A percentile compares a stretch with the other conserved stretches of the same genome.
Evolutionary conservation across 2,113 vertebrate genomes (phyloP).

Genomic region (Dolichotis patagonum): DNA sequence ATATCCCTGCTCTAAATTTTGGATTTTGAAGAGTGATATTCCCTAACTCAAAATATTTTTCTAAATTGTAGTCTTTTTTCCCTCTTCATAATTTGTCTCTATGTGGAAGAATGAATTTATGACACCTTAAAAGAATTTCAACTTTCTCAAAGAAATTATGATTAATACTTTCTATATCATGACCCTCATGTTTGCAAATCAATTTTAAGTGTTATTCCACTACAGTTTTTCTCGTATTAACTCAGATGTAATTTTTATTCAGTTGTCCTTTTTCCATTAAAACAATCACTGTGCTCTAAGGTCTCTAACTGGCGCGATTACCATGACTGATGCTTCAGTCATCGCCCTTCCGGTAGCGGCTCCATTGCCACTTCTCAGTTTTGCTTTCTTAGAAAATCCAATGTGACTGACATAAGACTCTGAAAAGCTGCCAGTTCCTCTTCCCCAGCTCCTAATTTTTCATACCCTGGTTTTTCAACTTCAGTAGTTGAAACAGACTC

Average conservation of each 20-base stretch:
- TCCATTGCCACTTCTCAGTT: neutral
- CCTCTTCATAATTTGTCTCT: constrained; percentile 14
- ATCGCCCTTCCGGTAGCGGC: neutral
- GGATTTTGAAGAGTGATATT: neutral
- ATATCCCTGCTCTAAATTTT: no score
- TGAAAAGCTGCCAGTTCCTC: neutral
- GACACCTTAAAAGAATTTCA: constrained; percentile 28
- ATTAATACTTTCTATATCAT: neutral
- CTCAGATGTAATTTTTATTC: constrained; percentile 44
- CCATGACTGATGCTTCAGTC: constrained; percentile 17
- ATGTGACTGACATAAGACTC: neutral
- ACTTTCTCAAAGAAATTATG: constrained; percentile 19
- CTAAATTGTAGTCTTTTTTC: neutral
- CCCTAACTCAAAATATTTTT: neutral
- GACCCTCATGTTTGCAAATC: neutral
- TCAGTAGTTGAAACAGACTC: neutral
- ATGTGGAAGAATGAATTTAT: neutral
- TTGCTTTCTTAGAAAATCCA: constrained; percentile 22
- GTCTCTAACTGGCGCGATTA: neutral
- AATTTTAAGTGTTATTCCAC: neutral
- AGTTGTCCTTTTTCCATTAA: constrained; percentile 37
- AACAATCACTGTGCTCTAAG: constrained; percentile 43
- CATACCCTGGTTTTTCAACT: neutral
- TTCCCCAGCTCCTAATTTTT: neutral
- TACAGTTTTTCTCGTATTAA: neutral